These are phyloP conservation scores for Leucania comma DNA, from an alignment of 2,888 invertebrate genomes.

Conservation along the genomic window DNA sequence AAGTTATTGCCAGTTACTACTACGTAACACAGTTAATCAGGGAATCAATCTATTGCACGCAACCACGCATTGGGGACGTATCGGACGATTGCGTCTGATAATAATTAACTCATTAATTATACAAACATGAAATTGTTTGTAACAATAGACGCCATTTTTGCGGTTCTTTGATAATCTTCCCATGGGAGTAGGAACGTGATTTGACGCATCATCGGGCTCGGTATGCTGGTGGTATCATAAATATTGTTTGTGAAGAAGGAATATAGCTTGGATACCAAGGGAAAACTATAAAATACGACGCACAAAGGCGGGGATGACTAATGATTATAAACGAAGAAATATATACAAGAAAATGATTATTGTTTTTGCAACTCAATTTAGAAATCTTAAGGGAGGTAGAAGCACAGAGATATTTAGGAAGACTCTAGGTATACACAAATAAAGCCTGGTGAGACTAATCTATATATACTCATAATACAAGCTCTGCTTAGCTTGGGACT, in stretches of 20 bases:
- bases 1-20: conserved; percentile 50
- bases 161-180: conserved; percentile 56
- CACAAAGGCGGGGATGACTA: background rate
- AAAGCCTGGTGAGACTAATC: too few relatives aligned
- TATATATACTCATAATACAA: too few relatives aligned
- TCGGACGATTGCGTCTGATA: conserved; percentile 64
- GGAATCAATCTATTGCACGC: conserved; percentile 65
- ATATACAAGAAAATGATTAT: background rate
- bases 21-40: conserved; percentile 56
- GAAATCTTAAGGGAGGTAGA: background rate
- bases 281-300: background rate
- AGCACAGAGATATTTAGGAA: too few relatives aligned
- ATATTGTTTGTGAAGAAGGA: conserved; percentile 13
- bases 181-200: conserved; percentile 52
- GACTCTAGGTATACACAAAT: too few relatives aligned
- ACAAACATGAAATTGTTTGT: conserved; percentile 56
- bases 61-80: conserved; percentile 71
- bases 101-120: conserved; percentile 62
- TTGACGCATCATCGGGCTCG: conserved; percentile 43
- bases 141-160: conserved; percentile 58
- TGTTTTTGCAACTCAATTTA: background rate
- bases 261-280: conserved; percentile 7
- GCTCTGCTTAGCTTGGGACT: too few relatives aligned
- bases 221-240: background rate
- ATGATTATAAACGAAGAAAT: background rate